Conservation (phyloP, 1,140 invertebrate genomes). For the Sitobion miscanthi region DNA sequence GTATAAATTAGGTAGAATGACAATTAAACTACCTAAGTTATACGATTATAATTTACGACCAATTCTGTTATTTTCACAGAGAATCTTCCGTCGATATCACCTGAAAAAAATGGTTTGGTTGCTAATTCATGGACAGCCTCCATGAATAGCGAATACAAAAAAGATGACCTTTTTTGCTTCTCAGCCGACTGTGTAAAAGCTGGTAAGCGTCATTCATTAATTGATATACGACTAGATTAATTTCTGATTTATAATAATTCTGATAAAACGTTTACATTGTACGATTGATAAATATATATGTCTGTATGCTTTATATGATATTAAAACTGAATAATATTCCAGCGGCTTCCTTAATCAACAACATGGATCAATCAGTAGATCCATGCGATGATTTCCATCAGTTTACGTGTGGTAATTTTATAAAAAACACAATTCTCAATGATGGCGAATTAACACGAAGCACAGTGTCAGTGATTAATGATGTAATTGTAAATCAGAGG, state of each 20-base stretch:
- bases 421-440: conserved; percentile 65
- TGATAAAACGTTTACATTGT: no score
- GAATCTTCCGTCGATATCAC: conserved; percentile 9
- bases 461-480: conserved; percentile 79
- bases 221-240: no score
- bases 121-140: conserved; percentile 34
- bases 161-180: conserved; percentile 47
- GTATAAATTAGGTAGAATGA: no score
- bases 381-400: conserved; percentile 92
- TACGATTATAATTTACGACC: not conserved
- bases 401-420: conserved; percentile 76
- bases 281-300: no score
- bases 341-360: conserved; percentile 68
- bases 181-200: conserved; percentile 57
- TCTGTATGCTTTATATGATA: not conserved
- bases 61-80: not conserved
- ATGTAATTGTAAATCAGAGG: conserved; percentile 79
- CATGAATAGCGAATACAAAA: not conserved
- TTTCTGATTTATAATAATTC: no score
- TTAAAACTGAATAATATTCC: not conserved
- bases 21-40: not conserved
- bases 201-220: conserved; percentile 27
- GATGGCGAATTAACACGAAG: conserved; percentile 72
- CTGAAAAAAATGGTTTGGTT: not conserved
- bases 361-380: conserved; percentile 76